Evolutionary conservation across 53 echinoderm and acorn worm genomes (phyloP), one percentile per base, ranked within the genome.

Genomic region (Astropecten irregularis): DNA sequence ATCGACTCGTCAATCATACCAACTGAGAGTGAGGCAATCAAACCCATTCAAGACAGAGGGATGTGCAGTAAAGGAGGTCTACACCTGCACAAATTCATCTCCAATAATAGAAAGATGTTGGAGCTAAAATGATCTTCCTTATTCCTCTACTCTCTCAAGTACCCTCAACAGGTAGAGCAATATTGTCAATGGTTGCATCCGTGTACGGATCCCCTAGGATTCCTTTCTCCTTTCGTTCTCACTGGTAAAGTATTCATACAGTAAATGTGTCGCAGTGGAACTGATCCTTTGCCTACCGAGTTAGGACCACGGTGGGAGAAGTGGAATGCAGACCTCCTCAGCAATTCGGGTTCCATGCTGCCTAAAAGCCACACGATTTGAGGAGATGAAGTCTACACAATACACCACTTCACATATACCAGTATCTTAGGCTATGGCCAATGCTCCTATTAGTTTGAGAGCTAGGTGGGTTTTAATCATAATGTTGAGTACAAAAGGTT

Each of bases 121-220:
- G n/a, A 68, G 44, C 46, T 42, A 40, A 26, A 27, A 68, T 40
- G 44, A 68, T 42, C 68, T 68, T 40, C 68, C 68, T 23, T 9
- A 25, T 9, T 68, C 68, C 44, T 68, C 68, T 26, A 68, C 46
- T 18, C 57, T 77, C 11, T 58, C 58, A 68, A n/a, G 46, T 49
- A 51, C 32, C 83, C 18, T 13, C 52, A 9, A 83, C 68, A 5
- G 68, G 68, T 25, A 67, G 39, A 31, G 67, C 68, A 38, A 83
- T 83, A 40, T 67, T 83, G 53, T 68, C 83, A 4, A 67, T 67
- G 54, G 83, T 83, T 49, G 83, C 83, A 37, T 83, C 53, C 25
- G 49, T 83, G n/a, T 68, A 68, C 49, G 82, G n/a, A 82, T 27
- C 82, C 82, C 18, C 32, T 82, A 2, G 82, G 66, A 48, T 42